A percentile compares a stretch with the other conserved stretches of the same genome.
These are phyloP conservation scores for Anaspis maculata DNA, from an alignment of 2,888 invertebrate species.

Conservation along the genomic window DNA sequence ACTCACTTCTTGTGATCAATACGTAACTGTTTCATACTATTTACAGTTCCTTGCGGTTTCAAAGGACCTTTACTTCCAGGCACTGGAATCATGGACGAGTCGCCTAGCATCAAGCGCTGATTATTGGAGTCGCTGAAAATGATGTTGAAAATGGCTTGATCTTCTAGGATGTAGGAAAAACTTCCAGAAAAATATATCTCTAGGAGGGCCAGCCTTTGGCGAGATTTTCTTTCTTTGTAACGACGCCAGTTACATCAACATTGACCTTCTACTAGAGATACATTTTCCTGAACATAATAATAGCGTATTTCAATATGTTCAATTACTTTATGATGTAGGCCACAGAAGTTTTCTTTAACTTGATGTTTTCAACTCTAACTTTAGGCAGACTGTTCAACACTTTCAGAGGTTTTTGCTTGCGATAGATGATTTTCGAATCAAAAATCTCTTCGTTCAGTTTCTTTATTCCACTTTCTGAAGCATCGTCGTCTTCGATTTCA, in stretches of 20 bases:
- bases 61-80: slow-evolving; percentile 69
- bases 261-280: neutral
- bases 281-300: slow-evolving; percentile 5
- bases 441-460: slow-evolving; percentile 54
- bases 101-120: slow-evolving; percentile 83
- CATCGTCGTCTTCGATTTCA: slow-evolving; percentile 78
- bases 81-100: slow-evolving; percentile 87
- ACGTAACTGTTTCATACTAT: slow-evolving; percentile 68
- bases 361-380: slow-evolving; percentile 70
- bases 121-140: slow-evolving; percentile 93
- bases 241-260: too few species aligned
- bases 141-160: too few species aligned
- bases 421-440: slow-evolving; percentile 67
- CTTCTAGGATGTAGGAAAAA: too few species aligned
- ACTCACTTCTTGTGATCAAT: slow-evolving; percentile 83
- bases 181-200: slow-evolving; percentile 5
- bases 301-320: slow-evolving; percentile 3
- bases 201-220: neutral
- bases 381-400: slow-evolving; percentile 76
- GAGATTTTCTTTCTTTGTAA: neutral
- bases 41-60: slow-evolving; percentile 81
- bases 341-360: slow-evolving; percentile 73
- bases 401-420: slow-evolving; percentile 76
- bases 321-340: slow-evolving; percentile 77
- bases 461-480: slow-evolving; percentile 48